Base-by-base conservation (phyloP, 1,140 invertebrate species). In the Saccostrea glomerata region DNA sequence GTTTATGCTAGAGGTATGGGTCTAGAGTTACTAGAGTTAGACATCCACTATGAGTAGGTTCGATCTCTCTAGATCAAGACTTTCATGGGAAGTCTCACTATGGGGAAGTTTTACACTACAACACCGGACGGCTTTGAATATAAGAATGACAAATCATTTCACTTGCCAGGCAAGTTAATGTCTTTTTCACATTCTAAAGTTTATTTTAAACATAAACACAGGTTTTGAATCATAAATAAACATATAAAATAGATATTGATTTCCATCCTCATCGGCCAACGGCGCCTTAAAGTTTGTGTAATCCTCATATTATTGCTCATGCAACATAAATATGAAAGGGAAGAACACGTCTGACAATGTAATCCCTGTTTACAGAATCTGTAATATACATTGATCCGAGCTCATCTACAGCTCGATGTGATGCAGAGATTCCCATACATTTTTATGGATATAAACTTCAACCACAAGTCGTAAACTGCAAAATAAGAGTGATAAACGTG, bases 391-490 rank as follows among this genome's bases (percentile, higher is more conserved):
- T 77, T 77, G 23, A 77, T 25, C 70, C 58, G 9, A 12, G 70
- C 70, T 77, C 70, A 77, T 77, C 25, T 11, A 77, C 70, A 77
- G 25, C 70, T 77, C 30, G 2, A 9, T 77, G 5, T 77, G 70
- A 77, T 77, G 70, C 70, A 77, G 13, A 13, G 15, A 30, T 77
- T 77, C 70, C 70, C 70, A 77, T 77, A 77, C 70, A 77, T 77
- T 77, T 73, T 66, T 77, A 77, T 30, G 70, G 25, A 36, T 77
- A 77, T 77, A 77, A 77, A 77, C 70, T 77, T 77, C 70, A 77
- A 77, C 70, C 70, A 17, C 70, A 77, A 77, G 70, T 77, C 70
- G 70, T 77, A 77, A 77, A 77, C 70, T 36, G 25, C 30, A 77
- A 77, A 77, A 77, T 77, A 77, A 77, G 15, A 11, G 25, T 77